Evolutionary conservation across 2,888 invertebrate genomes (phyloP).

Genomic region (Amphiduros pacificus): DNA sequence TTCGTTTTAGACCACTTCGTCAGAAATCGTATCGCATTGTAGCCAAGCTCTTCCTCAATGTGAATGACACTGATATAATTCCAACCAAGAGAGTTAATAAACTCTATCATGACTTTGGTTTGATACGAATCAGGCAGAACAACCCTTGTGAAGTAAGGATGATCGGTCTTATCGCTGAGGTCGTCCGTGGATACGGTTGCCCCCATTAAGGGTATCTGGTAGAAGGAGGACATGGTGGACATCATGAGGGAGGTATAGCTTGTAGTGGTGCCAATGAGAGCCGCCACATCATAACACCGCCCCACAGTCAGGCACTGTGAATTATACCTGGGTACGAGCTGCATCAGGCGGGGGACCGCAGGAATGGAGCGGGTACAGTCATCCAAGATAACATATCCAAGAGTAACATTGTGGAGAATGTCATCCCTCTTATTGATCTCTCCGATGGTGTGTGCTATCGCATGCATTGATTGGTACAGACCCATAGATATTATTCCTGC

Average conservation of each 20-base stretch:
- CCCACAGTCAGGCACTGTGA: not conserved
- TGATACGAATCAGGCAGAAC: not conserved
- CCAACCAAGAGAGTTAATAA: not conserved
- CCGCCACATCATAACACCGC: not conserved
- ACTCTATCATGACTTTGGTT: not conserved
- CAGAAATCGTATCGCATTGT: not conserved
- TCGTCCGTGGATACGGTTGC: not conserved
- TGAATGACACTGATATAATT: conserved; percentile 1
- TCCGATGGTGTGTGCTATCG: not conserved
- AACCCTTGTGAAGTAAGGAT: not conserved
- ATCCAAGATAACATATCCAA: not conserved
- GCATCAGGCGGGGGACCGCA: not conserved
- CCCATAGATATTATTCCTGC: too few relatives aligned
- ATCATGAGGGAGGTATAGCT: not conserved
- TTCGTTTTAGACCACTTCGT: not conserved
- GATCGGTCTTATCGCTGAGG: conserved; percentile 1
- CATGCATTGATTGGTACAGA: too few relatives aligned
- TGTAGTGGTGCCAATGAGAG: not conserved
- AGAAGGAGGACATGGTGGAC: not conserved
- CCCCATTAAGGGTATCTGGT: conserved; percentile 1
- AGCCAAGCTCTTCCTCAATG: not conserved
- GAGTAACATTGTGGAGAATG: not conserved
- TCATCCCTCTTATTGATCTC: not conserved
- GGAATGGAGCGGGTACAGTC: conserved; percentile 1
- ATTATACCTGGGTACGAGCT: not conserved